phyloP scores from a whole-genome alignment of 2,113 vertebrate species.

The Dasyornis broadbenti region DNA sequence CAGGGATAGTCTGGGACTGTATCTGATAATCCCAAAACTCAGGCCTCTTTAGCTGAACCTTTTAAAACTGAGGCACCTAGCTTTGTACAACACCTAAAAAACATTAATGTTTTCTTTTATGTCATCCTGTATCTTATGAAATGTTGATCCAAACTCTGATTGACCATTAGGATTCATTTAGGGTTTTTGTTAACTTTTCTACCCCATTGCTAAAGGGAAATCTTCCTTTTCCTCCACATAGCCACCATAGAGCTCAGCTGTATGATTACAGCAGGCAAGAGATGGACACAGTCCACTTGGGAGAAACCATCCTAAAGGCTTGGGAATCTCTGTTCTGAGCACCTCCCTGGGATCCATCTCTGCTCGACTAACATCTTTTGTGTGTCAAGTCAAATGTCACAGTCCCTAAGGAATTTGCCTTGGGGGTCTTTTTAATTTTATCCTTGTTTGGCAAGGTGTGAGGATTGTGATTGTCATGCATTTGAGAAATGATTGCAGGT shows the following conservation, averaged over 20 bases:
- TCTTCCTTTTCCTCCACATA: not conserved
- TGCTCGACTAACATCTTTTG: not conserved
- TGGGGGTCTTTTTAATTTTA: not conserved
- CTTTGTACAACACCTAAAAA: not conserved
- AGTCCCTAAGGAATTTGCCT: not conserved
- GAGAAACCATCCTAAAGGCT: not conserved
- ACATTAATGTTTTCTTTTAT: not conserved
- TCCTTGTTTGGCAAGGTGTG: not conserved
- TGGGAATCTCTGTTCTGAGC: not conserved
- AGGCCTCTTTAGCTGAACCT: not conserved
- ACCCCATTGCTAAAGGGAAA: not conserved
- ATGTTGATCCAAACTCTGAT: not conserved
- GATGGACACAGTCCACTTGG: not conserved
- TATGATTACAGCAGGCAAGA: not conserved
- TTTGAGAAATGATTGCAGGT: not conserved
- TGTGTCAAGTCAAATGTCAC: not conserved
- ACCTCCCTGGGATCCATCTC: not conserved
- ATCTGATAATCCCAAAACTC: not conserved
- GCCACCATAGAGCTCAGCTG: not conserved
- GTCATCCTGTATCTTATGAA: not conserved
- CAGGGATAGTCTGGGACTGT: not conserved
- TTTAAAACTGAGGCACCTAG: not conserved
- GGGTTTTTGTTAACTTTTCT: not conserved
- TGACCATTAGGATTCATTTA: not conserved
- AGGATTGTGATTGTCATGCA: not conserved